phyloP scores from a whole-genome alignment of 2,888 invertebrate genomes.

The Hyppa rectilinea region DNA sequence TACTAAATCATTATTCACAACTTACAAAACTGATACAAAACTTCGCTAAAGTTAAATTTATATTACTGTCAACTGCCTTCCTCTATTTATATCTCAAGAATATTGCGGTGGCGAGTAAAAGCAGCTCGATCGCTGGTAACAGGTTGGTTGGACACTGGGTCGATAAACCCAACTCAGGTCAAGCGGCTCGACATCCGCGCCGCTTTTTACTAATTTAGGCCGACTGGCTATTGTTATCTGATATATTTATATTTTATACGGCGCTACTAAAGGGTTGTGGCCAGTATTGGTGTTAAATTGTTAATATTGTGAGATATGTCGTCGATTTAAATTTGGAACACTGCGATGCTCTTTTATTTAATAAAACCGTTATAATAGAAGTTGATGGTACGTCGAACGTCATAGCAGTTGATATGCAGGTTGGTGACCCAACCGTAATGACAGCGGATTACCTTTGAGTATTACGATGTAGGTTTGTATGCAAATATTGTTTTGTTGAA shows the following conservation, averaged over 20 bases:
- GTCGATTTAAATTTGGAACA: background rate
- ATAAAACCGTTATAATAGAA: background rate
- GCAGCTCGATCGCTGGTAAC: conserved; percentile 45
- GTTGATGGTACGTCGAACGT: conserved; percentile 2
- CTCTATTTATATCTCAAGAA: conserved; percentile 43
- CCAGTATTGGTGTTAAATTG: background rate
- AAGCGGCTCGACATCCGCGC: conserved; percentile 57
- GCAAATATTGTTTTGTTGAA: conserved; percentile 22
- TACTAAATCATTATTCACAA: background rate
- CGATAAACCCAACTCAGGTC: conserved; percentile 70
- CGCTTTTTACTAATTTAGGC: conserved; percentile 58
- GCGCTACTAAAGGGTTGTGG: conserved; percentile 1
- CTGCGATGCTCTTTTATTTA: background rate
- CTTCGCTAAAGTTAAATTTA: background rate
- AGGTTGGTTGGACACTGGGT: conserved; percentile 68
- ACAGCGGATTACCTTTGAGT: conserved; percentile 22
- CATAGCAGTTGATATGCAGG: conserved; percentile 12
- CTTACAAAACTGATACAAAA: conserved; percentile 5
- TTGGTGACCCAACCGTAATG: conserved; percentile 13
- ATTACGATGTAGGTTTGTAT: conserved; percentile 3
- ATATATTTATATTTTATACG: conserved; percentile 41
- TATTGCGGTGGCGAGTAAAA: conserved; percentile 48
- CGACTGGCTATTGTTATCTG: conserved; percentile 31
- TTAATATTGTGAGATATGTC: conserved; percentile 4
- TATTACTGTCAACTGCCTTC: conserved; percentile 19